Evolutionary conservation across 1,140 invertebrate genomes (phyloP), one percentile per base, ranked within the genome.

Genomic region (Pogonognathellus flavescens): DNA sequence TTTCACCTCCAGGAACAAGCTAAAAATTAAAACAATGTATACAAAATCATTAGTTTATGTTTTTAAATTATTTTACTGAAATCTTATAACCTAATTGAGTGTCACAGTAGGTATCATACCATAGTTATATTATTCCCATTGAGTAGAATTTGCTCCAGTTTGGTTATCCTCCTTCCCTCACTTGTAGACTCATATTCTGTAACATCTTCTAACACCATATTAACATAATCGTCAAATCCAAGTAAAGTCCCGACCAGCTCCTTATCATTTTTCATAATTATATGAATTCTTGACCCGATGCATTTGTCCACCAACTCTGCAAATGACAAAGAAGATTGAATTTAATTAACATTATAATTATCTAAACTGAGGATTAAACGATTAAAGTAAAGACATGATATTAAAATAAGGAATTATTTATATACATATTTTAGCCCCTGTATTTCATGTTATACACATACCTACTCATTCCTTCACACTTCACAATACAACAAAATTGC

Each of bases 121-220:
- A 99, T 99, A 66, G 97, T 98, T 86, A 99, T 99, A 90, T 99
- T 99, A 90, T 99, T 99, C 88, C 99, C 99, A 93, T 99, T 99
- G 0, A 99, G 91, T 55, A 99, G 93, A 90, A 99, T 99, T 91
- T 98, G 96, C 91, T 99, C 98, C 59, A 99, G 91, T 91, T 98
- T 99, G 0, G 98, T 99, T 3, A 99, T 95, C 90, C 98, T 92
- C 89, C 97, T 93, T 20, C 99, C 99, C 92, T 99, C 98, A 4
- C 97, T 95, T 0, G 98, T 99, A 22, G 95, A 96, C 92, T 99
- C 99, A 90, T 96, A 97, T 91, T 97, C 96, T 0, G 95, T 97
- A 0, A 97, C 96, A 92, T 97, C 96, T 90, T 97, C 97, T 84
- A 98, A 90, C 13, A 98, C 92, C 96, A 98, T 98, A 91, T 98